A percentile compares a stretch with the other conserved stretches of the same genome.
phyloP scores from a whole-genome alignment of 2,888 invertebrate species.

The Stomorhina lunata region DNA sequence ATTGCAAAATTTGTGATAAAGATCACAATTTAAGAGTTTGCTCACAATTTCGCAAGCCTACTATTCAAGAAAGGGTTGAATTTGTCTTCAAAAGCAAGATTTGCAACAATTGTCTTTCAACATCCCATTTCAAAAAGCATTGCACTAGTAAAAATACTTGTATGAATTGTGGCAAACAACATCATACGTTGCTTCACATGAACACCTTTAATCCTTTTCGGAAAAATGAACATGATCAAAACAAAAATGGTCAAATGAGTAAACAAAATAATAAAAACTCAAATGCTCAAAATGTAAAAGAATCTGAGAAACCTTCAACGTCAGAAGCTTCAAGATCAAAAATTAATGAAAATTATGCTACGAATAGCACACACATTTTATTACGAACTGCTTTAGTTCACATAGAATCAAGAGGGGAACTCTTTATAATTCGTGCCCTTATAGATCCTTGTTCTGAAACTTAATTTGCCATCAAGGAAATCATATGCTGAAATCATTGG shows the following conservation, averaged over 20 bases:
- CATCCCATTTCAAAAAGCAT: background rate
- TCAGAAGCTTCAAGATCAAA: no score
- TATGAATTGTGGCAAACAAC: background rate
- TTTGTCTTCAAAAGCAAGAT: background rate
- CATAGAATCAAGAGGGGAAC: background rate
- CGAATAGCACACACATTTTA: background rate
- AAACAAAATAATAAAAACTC: background rate
- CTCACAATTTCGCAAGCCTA: background rate
- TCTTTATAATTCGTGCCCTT: constrained; percentile 15
- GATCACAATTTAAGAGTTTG: background rate
- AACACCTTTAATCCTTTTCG: background rate
- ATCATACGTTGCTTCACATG: background rate
- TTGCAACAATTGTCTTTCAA: constrained; percentile 12
- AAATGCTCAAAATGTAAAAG: background rate
- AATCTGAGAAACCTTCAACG: background rate
- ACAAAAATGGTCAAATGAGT: background rate
- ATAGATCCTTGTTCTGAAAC: constrained; percentile 31
- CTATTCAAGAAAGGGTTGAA: background rate
- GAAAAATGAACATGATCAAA: background rate
- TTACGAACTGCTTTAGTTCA: constrained; percentile 5
- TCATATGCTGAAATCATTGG: background rate
- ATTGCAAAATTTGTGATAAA: background rate
- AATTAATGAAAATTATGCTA: background rate
- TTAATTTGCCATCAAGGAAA: background rate
- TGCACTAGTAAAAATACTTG: background rate